A percentile compares a stretch with the other conserved stretches of the same genome.
phyloP scores from a whole-genome alignment of 2,888 invertebrate genomes.

The Strigamia maritima region DNA sequence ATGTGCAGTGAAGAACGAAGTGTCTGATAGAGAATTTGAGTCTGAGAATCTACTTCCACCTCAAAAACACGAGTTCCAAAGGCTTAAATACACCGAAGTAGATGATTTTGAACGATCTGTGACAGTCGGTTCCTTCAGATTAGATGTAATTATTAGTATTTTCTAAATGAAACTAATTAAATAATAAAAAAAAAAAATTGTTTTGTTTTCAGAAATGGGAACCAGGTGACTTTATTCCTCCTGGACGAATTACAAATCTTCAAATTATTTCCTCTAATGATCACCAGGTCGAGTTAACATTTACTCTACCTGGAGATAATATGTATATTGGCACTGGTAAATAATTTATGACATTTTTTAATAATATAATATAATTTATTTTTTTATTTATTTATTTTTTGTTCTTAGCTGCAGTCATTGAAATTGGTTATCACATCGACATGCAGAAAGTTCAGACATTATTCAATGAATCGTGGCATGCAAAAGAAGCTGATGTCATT shows the following conservation, averaged over 20 bases:
- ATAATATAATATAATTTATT: not conserved
- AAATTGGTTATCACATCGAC: constrained; percentile 40
- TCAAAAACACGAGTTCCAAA: not conserved
- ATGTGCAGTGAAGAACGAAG: not conserved
- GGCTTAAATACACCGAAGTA: constrained; percentile 31
- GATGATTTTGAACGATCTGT: constrained; percentile 44
- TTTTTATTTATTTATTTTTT: not conserved
- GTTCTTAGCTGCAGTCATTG: constrained; percentile 36
- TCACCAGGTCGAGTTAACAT: constrained; percentile 42
- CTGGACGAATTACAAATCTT: constrained; percentile 45
- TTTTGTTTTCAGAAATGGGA: constrained; percentile 37
- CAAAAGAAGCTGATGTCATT: not conserved
- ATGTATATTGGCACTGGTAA: constrained; percentile 38
- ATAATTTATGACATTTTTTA: not conserved
- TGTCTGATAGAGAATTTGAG: not conserved
- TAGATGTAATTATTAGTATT: constrained; percentile 29
- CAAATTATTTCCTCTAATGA: constrained; percentile 40
- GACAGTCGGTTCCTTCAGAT: constrained; percentile 45
- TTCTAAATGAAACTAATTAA: not conserved
- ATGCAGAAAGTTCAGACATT: constrained; percentile 33
- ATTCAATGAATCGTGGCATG: not conserved
- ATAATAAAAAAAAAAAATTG: not conserved
- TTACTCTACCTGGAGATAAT: constrained; percentile 46
- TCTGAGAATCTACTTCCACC: not conserved
- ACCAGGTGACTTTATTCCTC: constrained; percentile 45